Base-by-base conservation (phyloP, 2,888 invertebrate species). In the Myathropa florea region DNA sequence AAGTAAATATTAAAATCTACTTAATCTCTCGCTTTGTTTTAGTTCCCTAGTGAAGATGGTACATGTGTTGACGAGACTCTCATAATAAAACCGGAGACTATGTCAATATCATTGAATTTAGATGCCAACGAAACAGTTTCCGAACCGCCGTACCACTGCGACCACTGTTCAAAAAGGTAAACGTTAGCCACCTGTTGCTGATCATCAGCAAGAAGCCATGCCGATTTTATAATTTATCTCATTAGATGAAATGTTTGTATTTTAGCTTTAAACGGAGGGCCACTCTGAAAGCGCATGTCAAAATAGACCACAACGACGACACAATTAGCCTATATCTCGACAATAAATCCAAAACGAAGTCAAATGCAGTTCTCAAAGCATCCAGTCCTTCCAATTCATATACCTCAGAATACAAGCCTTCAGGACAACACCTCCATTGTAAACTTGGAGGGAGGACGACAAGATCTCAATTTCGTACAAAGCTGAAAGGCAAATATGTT, bases 81-180 rank as follows among this genome's bases (percentile, higher is more conserved):
- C 18, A 2, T 46, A 4, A 46, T 46, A n/a, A 46, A 46, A 46
- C 18, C 46, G 46, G 46, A 46, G 18, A 18, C 18, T 0, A 46
- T 46, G 3, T 46, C 46, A 1, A 3, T 4, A 46, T 18, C 46
- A 2, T 18, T 46, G 7, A 46, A 7, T 46, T n/a, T 68, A n/a
- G 14, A 33, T 2, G 12, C 26, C 0, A 33, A 18, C 10, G 55
- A 57, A 36, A n/a, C 18, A 14, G 57, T 26, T 14, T 30, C 61
- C 3, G 26, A 30, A 0, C 23, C 23, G 39, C 53, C 18, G 36
- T 85, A 85, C 36, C 28, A 77, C n/a, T 85, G 85, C 46, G 18
- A 59, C 7, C n/a, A 82, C 12, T 85, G 85, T 33, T 24, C 73
- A 23, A 85, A 85, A 65, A 82, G 85, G 85, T 85, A 70, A 70